Percentiles rank a stretch among this genome's conserved stretches.
Conservation (phyloP, 2,113 vertebrate species). For the Cyphomyrus discorhynchus region DNA sequence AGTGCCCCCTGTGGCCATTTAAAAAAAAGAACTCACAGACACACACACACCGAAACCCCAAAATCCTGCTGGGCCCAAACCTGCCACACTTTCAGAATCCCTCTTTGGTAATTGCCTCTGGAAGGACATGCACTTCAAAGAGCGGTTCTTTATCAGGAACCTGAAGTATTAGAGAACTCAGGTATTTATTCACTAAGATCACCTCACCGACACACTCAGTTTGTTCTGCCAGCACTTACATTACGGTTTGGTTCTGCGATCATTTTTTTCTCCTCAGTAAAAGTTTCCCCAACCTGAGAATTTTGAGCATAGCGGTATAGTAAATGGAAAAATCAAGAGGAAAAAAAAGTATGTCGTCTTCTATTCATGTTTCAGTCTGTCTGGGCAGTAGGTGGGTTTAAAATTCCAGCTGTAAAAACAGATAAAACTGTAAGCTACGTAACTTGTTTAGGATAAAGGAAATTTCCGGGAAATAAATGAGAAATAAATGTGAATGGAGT, state of each 20-base stretch:
- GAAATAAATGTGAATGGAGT: background rate
- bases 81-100: background rate
- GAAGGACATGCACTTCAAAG: conserved; percentile 14
- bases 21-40: background rate
- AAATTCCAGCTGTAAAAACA: background rate
- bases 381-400: background rate
- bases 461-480: no score
- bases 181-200: background rate
- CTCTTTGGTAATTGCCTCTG: background rate
- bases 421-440: background rate
- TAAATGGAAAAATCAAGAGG: background rate
- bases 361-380: background rate
- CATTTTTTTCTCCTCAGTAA: background rate
- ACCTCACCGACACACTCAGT: background rate
- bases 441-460: background rate
- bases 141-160: background rate
- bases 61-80: background rate
- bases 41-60: background rate
- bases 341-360: background rate
- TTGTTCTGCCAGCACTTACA: conserved; percentile 2
- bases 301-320: background rate
- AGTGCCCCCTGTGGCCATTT: conserved; percentile 6
- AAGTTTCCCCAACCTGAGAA: background rate
- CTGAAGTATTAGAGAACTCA: background rate
- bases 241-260: background rate